phyloP scores from a whole-genome alignment of 2,888 invertebrate species.

The Onthophagus sagittarius region DNA sequence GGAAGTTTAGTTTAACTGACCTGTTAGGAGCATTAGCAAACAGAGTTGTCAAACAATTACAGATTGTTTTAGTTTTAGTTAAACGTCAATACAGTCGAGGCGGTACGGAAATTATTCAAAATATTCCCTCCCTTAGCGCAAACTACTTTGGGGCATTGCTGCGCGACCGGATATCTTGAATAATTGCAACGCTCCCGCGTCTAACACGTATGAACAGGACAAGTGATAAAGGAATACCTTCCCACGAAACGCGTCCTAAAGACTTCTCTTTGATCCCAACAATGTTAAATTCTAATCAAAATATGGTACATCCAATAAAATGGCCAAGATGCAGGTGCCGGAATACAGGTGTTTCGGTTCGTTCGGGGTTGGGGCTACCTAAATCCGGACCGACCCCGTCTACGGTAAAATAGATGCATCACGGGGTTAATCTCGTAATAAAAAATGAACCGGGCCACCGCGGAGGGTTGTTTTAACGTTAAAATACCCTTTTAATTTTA shows the following conservation, averaged over 20 bases:
- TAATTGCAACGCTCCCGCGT: neutral
- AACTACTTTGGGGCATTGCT: neutral
- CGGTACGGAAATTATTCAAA: neutral
- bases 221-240: slow-evolving; percentile 10
- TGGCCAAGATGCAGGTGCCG: neutral
- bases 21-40: neutral
- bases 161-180: slow-evolving; percentile 8
- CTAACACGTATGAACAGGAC: neutral
- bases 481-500: neutral
- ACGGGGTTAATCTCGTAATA: neutral
- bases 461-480: neutral
- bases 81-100: neutral
- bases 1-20: slow-evolving; percentile 9
- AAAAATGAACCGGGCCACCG: neutral
- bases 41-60: neutral
- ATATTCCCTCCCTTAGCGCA: neutral
- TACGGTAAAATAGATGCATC: neutral
- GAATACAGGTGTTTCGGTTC: neutral
- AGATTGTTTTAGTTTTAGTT: neutral
- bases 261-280: neutral
- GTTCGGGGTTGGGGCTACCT: neutral
- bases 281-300: neutral
- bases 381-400: neutral
- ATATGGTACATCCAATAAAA: neutral
- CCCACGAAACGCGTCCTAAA: neutral